Base-by-base conservation (phyloP, 2,113 vertebrate species). In the Tragelaphus strepsiceros region DNA sequence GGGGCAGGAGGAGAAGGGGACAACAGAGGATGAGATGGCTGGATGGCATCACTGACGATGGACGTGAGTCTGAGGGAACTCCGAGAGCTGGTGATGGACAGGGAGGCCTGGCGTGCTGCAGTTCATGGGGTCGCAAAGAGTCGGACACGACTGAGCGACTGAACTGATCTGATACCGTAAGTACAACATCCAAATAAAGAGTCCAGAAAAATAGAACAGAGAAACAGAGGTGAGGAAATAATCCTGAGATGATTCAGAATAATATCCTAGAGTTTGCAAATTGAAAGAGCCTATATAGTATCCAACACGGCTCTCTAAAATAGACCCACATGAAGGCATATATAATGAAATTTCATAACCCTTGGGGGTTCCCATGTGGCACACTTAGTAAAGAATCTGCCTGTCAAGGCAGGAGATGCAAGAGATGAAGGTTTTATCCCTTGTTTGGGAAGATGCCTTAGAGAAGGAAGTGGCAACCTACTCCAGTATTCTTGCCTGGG, bases 281-380 rank as follows among this genome's bases (percentile, higher is more conserved):
- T 12, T 28, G 4, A 56, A 93, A 92, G 35, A 58, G 22, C 9
- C 28, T 35, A 43, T 35, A n/a, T 67, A 62, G 6, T 91, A 54
- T 8, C 21, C 43, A 77, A 12, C 39, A 54, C 21, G 14, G 5
- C 22, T 49, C 24, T 96, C 24, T 56, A 74, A 56, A 61, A 67
- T n/a, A 49, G 21, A 5, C 12, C 43, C 67, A 78, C 8, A 32
- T 62, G 32, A 90, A 89, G 58, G 74, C 6, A 51, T 22, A 84
- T n/a, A 32, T 64, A 32, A 21, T 88, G 58, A 94, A 96, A 84
- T 80, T 96, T 94, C 67, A 93, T 93, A 96, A 88, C 2, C 16
- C n/a, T 64, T 77, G 35, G 71, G 39, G 6, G 21, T 77, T 77
- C 35, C 71, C 71, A 26, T 13, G 39, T 43, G 71, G 39, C 71